Conservation (phyloP, 2,888 invertebrate species). For the Limnephilus rhombicus region DNA sequence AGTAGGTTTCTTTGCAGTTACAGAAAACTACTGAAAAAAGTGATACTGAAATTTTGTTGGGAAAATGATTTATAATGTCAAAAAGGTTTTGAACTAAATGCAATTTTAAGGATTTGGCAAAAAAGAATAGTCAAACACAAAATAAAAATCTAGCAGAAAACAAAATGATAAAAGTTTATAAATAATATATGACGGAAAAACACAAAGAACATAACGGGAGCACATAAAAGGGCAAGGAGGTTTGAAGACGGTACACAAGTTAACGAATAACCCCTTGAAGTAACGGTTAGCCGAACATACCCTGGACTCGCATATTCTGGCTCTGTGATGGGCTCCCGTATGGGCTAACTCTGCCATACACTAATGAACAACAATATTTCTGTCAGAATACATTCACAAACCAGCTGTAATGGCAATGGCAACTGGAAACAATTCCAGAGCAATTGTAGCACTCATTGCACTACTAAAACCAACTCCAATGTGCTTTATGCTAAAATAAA, state of each 20-base stretch:
- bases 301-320: constrained; percentile 73
- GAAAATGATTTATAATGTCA: neutral
- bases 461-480: neutral
- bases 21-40: no score
- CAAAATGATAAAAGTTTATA: neutral
- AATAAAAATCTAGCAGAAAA: neutral
- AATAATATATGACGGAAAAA: neutral
- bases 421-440: neutral
- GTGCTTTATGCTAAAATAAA: neutral
- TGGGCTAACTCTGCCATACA: constrained; percentile 78
- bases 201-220: neutral
- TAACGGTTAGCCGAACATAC: constrained; percentile 70
- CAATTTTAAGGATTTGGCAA: neutral
- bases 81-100: neutral
- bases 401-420: constrained; percentile 66
- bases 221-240: neutral
- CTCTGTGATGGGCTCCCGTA: constrained; percentile 82
- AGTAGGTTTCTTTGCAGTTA: no score
- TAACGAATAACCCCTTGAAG: constrained; percentile 25
- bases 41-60: neutral
- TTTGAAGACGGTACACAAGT: constrained; percentile 23
- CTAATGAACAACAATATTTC: constrained; percentile 64
- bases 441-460: neutral
- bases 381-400: constrained; percentile 69
- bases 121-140: neutral